Evolutionary conservation across 2,888 invertebrate genomes (phyloP).

Genomic region (Heliconius ethilla): DNA sequence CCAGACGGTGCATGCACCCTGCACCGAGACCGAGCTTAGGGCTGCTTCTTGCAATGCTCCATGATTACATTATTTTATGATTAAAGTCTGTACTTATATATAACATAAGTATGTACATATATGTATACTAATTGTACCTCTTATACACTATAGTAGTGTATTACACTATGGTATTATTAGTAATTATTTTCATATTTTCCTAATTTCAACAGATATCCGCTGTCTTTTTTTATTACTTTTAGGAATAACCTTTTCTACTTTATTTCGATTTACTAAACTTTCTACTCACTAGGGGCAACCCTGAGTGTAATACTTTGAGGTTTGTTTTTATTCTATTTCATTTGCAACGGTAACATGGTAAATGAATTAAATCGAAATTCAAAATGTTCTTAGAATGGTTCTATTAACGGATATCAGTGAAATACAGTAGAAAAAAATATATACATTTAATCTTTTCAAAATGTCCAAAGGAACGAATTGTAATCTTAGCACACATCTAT

Average conservation of each 20-base stretch:
- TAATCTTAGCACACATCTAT: neutral
- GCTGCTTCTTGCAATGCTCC: conserved; percentile 11
- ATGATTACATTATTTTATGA: neutral
- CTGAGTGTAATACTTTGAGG: neutral
- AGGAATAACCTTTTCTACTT: neutral
- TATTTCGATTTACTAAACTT: neutral
- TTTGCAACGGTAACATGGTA: conserved; percentile 19
- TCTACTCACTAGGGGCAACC: neutral
- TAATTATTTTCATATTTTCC: too few species aligned
- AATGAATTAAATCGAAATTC: conserved; percentile 7
- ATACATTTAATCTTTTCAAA: neutral
- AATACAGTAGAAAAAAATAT: neutral
- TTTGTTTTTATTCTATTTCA: conserved; percentile 24
- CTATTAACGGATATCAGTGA: neutral
- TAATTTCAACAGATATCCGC: neutral
- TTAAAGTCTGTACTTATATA: too few species aligned
- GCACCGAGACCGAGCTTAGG: conserved; percentile 47
- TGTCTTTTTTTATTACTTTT: neutral
- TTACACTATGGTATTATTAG: too few species aligned
- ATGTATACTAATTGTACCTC: too few species aligned
- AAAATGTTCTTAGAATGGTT: neutral
- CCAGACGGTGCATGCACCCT: conserved; percentile 70
- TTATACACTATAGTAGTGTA: too few species aligned
- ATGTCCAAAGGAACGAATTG: neutral
- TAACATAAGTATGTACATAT: too few species aligned